Percentiles rank a stretch among this genome's conserved stretches.
These are phyloP conservation scores for Acrocephalus arundinaceus DNA, from an alignment of 2,113 vertebrate genomes.

Conservation along the genomic window DNA sequence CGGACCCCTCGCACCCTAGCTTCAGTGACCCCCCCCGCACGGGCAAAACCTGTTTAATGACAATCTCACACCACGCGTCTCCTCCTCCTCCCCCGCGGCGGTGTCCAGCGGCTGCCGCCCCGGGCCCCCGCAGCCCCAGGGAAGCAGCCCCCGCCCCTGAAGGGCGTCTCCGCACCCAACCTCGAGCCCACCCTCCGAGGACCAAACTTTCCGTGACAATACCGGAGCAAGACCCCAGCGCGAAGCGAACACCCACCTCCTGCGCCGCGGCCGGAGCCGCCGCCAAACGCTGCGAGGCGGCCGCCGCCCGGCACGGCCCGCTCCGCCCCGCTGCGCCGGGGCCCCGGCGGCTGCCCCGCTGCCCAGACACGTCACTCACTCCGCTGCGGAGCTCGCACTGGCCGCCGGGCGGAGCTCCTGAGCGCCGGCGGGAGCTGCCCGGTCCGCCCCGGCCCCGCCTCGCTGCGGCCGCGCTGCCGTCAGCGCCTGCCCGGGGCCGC, in stretches of 20 bases:
- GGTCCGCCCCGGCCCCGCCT: background rate
- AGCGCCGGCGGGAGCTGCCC: too few species aligned
- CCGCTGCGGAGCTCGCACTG: too few species aligned
- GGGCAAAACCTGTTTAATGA: background rate
- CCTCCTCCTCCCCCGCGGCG: background rate
- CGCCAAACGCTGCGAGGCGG: background rate
- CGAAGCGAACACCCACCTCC: background rate
- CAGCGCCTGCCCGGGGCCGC: background rate
- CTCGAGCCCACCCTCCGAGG: background rate
- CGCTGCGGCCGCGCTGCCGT: background rate
- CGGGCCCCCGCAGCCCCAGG: background rate
- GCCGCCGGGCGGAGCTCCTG: too few species aligned
- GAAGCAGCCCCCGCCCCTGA: background rate
- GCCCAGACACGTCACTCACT: background rate
- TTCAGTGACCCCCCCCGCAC: background rate
- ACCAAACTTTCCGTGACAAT: background rate
- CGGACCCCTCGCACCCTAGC: background rate
- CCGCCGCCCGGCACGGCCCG: background rate
- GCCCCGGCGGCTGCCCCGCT: background rate
- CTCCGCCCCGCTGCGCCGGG: too few species aligned
- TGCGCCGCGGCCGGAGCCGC: background rate
- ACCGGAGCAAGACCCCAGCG: background rate
- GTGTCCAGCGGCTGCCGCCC: background rate
- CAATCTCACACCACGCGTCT: fast-evolving
- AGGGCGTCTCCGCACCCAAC: background rate